Evolutionary conservation across 2,797 vertebrate genomes (phyloP), one percentile per base, ranked within the genome.

Genomic region (Aplochiton taeniatus): DNA sequence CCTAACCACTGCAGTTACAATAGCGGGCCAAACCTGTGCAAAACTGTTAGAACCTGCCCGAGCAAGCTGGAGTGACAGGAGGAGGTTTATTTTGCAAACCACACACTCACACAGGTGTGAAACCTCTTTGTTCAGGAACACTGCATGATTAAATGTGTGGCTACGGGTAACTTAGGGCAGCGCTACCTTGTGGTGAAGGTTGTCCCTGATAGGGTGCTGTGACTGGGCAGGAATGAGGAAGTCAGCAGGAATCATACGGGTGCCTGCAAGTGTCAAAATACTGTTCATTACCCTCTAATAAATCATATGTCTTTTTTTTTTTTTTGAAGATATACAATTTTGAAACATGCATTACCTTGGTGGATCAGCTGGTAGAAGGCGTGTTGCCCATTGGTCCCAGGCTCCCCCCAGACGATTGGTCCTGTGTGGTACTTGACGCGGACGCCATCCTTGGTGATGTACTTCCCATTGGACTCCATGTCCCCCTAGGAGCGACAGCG

Each of bases 341-440:
- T 4, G 56, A n/a, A n/a, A n/a, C 8, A 31, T 6, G 31, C 4
- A 9, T 20, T 50, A 87, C 97, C 97, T 93, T 99, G 97, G 82
- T 99, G 97, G 75, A 99, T 98, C 51, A 98, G 96, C 89, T 98
- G 96, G 83, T 98, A 98, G 88, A 98, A 99, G 43, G 97, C 97
- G 1, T 99, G 97, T 77, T 98, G 97, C 12, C 97, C 97, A 0
- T 99, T 98, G 82, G 97, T 99, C 69, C 97, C 97, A 0, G 97
- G 97, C 68, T 99, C 97, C 0, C 97, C 97, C 97, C 97, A 99
- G 14, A 99, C 95, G 41, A 98, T 96, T 9, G 97, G 97, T 44
- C 97, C 97, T 0, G 97, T 98, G 78, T 81, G 92, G 81, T 98
- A 93, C 82, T 93, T 87, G 55, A 98, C 96, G 1, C 94, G 94